Evolutionary conservation across 2,888 invertebrate genomes (phyloP), one percentile per base, ranked within the genome.

Genomic region (Catocala fraxini): DNA sequence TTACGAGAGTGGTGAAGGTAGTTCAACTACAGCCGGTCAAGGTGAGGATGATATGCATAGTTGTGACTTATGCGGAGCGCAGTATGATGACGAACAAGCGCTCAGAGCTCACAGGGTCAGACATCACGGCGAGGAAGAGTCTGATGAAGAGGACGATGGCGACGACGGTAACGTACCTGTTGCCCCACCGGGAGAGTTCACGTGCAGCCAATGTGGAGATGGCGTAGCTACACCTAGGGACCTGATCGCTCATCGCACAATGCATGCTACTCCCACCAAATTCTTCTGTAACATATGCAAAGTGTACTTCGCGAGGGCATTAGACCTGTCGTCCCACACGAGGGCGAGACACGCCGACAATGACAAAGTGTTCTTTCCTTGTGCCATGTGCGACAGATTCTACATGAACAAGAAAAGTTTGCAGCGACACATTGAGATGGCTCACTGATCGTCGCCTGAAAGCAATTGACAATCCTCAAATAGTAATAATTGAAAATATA

Each of bases 51-150:
- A 90, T 0, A 79, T 73, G 6, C 91, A 92, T 63, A 87, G 93
- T 7, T 96, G 96, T 73, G 95, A 95, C 25, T 86, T 96, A 5
- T 96, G 96, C 74, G 95, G 95, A 1, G 95, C 95, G 43, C 90
- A 92, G 47, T 96, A 95, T 74, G 94, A 94, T 13, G 95, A 93
- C 58, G 95, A 94, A 61, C 92, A 92, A 11, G 95, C 96, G 0
- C 75, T 96, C 64, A 92, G 93, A 45, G 94, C 95, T 41, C 96
- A 96, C 79, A 86, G 94, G 39, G 95, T 94, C 56, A 94, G 95
- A 78, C 96, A 96, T 70, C 95, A 95, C 71, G 95, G 95, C 0
- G 90, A 85, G 0, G 90, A 85, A 48, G 91, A 91, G 11, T 89
- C 87, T 0, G 89, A 79, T 4, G 89, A 91, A n/a, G 94, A 94